phyloP scores from a whole-genome alignment of 2,888 invertebrate species.

The Caenorhabditis wallacei region DNA sequence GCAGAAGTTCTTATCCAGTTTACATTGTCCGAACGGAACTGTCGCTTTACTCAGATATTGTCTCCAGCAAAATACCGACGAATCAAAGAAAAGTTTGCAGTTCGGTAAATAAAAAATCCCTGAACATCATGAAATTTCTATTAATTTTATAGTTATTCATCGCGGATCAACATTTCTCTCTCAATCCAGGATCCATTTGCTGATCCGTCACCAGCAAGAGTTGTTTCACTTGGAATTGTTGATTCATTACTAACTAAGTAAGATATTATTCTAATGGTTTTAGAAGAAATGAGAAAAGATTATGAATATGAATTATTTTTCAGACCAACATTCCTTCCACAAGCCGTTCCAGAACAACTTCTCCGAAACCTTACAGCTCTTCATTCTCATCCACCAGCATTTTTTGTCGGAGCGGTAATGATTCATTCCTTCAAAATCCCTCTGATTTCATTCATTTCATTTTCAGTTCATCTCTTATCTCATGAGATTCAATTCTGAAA shows the following conservation, averaged over 20 bases:
- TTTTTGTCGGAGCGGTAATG: conserved; percentile 92
- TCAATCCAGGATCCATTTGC: conserved; percentile 52
- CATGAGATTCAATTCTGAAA: conserved; percentile 89
- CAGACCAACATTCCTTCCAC: conserved; percentile 56
- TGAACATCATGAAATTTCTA: no score
- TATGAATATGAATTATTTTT: no score
- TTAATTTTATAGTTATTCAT: conserved; percentile 13
- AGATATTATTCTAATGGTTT: neutral
- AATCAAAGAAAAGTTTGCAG: conserved; percentile 65
- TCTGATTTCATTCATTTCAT: neutral
- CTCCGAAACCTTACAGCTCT: conserved; percentile 87
- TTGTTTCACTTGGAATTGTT: conserved; percentile 92
- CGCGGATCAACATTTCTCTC: conserved; percentile 38
- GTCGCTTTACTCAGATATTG: no score
- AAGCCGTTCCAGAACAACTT: conserved; percentile 87
- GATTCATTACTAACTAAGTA: conserved; percentile 88
- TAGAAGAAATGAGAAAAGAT: no score
- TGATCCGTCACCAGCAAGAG: conserved; percentile 86
- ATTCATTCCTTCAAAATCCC: neutral
- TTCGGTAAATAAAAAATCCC: conserved; percentile 68
- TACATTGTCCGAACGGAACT: conserved; percentile 75
- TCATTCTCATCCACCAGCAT: conserved; percentile 96
- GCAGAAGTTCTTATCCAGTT: conserved; percentile 75
- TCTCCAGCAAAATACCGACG: conserved; percentile 51
- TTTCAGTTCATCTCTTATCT: conserved; percentile 92